phyloP scores from a whole-genome alignment of 2,113 vertebrate species.

The Cyanoderma ruficeps region DNA sequence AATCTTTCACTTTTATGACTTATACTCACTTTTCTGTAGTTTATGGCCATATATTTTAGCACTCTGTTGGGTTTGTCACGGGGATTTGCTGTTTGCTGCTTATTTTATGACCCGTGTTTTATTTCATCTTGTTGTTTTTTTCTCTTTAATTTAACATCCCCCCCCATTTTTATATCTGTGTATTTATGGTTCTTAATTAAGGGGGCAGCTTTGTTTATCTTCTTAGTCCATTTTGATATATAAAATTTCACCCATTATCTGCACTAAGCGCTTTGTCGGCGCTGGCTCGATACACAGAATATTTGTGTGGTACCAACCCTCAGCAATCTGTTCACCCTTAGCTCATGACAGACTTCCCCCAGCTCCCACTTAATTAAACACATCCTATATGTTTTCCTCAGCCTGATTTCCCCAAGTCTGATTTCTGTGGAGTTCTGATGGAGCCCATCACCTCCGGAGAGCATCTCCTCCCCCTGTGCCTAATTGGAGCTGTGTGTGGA shows the following conservation, averaged over 20 bases:
- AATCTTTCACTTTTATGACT: background rate
- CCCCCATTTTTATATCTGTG: background rate
- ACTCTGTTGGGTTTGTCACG: background rate
- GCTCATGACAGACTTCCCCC: conserved; percentile 32
- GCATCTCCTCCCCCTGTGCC: background rate
- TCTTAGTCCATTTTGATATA: background rate
- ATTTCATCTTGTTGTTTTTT: background rate
- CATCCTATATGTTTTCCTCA: conserved; percentile 1
- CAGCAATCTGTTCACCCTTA: conserved; percentile 30
- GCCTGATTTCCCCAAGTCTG: background rate
- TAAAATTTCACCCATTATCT: background rate
- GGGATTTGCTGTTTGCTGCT: background rate
- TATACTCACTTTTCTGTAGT: background rate
- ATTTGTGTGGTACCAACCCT: background rate
- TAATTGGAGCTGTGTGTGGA: conserved; percentile 17
- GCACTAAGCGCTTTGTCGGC: background rate
- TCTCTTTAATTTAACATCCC: background rate
- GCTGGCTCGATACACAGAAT: background rate
- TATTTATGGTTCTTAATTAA: background rate
- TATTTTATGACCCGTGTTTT: background rate
- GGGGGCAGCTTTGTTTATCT: background rate
- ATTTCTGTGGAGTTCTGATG: conserved; percentile 40
- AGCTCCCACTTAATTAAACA: conserved; percentile 54
- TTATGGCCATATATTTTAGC: background rate
- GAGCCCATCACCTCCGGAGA: conserved; percentile 41